Evolutionary conservation across 2,888 invertebrate species (phyloP), one percentile per base, ranked within the genome.

Genomic region (Meghimatium bilineatum): DNA sequence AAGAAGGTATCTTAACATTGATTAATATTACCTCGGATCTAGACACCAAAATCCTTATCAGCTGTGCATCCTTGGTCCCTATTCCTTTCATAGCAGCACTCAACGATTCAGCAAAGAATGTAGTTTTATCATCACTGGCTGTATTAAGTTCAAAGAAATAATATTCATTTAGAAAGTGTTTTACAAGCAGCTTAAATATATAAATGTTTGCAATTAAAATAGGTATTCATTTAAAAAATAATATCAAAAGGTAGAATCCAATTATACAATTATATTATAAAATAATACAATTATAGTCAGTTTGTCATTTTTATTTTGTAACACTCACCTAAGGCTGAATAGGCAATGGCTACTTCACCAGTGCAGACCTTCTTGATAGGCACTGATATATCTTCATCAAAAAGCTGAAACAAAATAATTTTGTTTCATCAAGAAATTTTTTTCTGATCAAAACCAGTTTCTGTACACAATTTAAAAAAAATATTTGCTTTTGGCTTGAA

Each of bases 91-190:
- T 91, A 3, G 92, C 89, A 44, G 90, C 88, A 85, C 91, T 88
- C 36, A 93, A 86, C 44, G 88, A 88, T 81, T 92, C 90, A 75
- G 93, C 93, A 89, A 92, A 93, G 86, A 89, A 93, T 56, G 90
- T 10, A 91, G 89, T 32, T 90, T 87, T 86, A 90, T 88, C 32
- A 92, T 87, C 66, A 88, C 87, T 83, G 91, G 77, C 69, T 67
- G 52, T 71, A 56, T 2, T 36, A 44, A 32, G 23, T n/a, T 29
- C 29, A 29, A 32, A 56, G 34, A 80, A 56, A 71, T 17, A 69
- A 49, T 44, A 49, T 32, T 29, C 29, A 12, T 66, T 66, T 23
- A 66, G 12, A 32, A 29, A 32, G 17, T 74, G 29, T 49, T 49
- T 49, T 56, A 3, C 23, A 56, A 17, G 2, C 20, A 23, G 2